These are phyloP conservation scores for Euphydryas editha DNA, from an alignment of 2,888 invertebrate species.

Conservation along the genomic window DNA sequence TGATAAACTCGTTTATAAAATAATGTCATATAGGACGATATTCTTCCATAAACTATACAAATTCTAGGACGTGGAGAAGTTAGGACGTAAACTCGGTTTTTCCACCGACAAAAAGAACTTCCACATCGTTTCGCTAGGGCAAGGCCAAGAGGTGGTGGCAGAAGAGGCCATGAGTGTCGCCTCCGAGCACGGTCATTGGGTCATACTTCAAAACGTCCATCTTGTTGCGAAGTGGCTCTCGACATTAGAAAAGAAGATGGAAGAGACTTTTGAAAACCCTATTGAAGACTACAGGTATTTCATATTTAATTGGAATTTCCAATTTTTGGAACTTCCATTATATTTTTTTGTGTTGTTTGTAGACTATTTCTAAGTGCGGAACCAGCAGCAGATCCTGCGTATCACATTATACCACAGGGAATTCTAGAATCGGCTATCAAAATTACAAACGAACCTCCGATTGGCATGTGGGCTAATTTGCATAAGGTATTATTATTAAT, in stretches of 20 bases:
- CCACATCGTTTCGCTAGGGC: constrained; percentile 96
- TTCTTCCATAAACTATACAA: neutral
- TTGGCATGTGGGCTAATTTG: constrained; percentile 96
- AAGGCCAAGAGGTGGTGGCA: constrained; percentile 96
- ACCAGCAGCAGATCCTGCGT: constrained; percentile 87
- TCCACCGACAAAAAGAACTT: constrained; percentile 92
- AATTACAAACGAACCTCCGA: constrained; percentile 98
- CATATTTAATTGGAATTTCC: neutral
- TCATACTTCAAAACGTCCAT: constrained; percentile 96
- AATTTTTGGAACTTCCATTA: neutral
- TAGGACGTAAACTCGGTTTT: constrained; percentile 92
- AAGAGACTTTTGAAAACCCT: constrained; percentile 88
- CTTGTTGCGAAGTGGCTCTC: constrained; percentile 95
- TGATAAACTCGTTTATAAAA: neutral
- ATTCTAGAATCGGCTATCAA: constrained; percentile 97
- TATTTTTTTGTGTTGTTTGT: constrained; percentile 49
- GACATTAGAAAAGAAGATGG: constrained; percentile 95
- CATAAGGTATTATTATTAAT: constrained; percentile 85
- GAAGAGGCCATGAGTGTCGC: constrained; percentile 93
- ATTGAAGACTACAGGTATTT: constrained; percentile 84
- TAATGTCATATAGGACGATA: neutral
- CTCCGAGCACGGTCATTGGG: constrained; percentile 93
- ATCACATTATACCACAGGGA: constrained; percentile 90
- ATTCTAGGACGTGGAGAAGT: constrained; percentile 91
- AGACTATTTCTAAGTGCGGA: constrained; percentile 94